Evolutionary conservation across 2,888 invertebrate genomes (phyloP).

Genomic region (Agapetus fuscipes): DNA sequence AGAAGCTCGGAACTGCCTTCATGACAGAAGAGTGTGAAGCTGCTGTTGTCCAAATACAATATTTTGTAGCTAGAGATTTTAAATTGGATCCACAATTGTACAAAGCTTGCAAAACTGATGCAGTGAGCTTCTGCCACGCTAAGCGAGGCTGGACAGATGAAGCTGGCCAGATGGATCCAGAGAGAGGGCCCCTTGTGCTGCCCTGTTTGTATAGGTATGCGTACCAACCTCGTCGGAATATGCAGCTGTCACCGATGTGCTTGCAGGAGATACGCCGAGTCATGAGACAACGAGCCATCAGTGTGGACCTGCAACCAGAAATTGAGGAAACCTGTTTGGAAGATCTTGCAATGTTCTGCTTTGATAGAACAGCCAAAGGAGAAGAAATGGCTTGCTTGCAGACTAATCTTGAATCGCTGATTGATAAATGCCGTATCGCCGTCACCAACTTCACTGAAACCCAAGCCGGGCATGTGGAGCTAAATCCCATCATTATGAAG

Average conservation of each 20-base stretch:
- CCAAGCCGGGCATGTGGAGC: constrained; percentile 77
- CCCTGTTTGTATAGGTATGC: constrained; percentile 82
- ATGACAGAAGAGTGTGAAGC: constrained; percentile 89
- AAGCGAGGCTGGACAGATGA: constrained; percentile 65
- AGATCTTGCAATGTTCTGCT: constrained; percentile 76
- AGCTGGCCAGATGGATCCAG: constrained; percentile 57
- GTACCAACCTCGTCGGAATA: constrained; percentile 38
- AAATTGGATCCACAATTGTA: constrained; percentile 85
- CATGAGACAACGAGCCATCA: constrained; percentile 86
- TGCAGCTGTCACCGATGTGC: constrained; percentile 50
- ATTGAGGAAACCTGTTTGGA: constrained; percentile 84
- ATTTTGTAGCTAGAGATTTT: constrained; percentile 93
- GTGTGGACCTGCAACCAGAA: constrained; percentile 89
- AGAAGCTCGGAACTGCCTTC: constrained; percentile 70
- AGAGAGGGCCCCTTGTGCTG: constrained; percentile 73
- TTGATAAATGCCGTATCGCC: constrained; percentile 61
- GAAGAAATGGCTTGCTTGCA: constrained; percentile 92
- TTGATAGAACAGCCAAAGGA: constrained; percentile 74
- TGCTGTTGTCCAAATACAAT: constrained; percentile 90
- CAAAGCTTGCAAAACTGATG: constrained; percentile 80
- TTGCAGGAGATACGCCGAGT: constrained; percentile 78
- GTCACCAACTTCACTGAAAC: constrained; percentile 82
- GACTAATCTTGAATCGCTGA: constrained; percentile 63
- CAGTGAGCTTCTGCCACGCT: constrained; percentile 70
- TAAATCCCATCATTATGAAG: constrained; percentile 82